phyloP scores from a whole-genome alignment of 1,140 invertebrate genomes.

The Andricus grossulariae region DNA sequence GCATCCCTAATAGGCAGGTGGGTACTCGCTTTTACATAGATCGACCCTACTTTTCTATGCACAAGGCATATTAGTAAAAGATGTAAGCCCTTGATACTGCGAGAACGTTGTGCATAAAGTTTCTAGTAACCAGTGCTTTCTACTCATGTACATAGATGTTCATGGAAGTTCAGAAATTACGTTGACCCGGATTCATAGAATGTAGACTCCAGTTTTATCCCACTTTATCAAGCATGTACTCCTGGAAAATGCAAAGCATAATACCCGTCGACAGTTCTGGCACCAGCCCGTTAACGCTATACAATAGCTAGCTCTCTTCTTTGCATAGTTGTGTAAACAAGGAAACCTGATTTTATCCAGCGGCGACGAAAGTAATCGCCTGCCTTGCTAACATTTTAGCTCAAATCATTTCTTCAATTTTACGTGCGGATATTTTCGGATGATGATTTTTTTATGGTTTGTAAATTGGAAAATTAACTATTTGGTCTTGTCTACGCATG shows the following conservation, averaged over 20 bases:
- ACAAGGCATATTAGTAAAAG: background rate
- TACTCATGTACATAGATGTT: background rate
- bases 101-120: background rate
- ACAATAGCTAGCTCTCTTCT: conserved; percentile 1
- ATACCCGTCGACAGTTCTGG: background rate
- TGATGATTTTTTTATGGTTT: no score
- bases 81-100: background rate
- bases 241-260: conserved; percentile 8
- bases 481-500: no score
- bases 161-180: background rate
- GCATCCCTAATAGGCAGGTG: background rate
- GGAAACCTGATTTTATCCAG: background rate
- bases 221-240: conserved; percentile 17
- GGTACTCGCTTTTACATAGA: background rate
- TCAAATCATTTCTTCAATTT: no score
- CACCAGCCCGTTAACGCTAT: background rate
- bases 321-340: background rate
- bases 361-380: background rate
- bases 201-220: conserved; percentile 10
- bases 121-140: background rate
- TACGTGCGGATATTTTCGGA: no score
- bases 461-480: no score
- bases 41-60: background rate
- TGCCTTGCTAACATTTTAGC: no score
- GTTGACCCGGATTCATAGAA: conserved; percentile 1